Evolutionary conservation across 2,113 vertebrate species (phyloP).

Genomic region (Tetraodon nigroviridis): DNA sequence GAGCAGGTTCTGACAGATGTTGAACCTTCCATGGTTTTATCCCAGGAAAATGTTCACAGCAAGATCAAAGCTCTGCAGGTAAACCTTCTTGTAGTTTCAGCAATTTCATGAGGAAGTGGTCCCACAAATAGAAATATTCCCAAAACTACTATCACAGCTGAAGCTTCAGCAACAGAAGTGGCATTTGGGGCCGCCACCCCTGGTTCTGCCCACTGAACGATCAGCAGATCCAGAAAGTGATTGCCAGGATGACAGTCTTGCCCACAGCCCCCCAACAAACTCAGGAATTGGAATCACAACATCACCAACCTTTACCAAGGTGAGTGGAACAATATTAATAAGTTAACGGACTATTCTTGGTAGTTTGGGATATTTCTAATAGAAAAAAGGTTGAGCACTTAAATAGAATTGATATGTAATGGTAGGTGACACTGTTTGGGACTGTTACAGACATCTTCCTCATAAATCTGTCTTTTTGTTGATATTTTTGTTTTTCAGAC

Average conservation of each 20-base stretch:
- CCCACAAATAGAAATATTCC: neutral
- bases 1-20: slow-evolving; percentile 74
- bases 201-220: slow-evolving; percentile 69
- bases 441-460: no score
- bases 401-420: no score
- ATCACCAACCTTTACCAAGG: slow-evolving; percentile 68
- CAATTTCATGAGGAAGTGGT: neutral
- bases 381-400: no score
- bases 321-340: slow-evolving; percentile 26
- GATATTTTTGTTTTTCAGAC: slow-evolving; percentile 56
- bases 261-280: slow-evolving; percentile 76
- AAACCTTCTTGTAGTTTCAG: neutral
- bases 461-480: no score
- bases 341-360: no score
- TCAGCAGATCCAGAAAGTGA: slow-evolving; percentile 74
- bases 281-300: slow-evolving; percentile 61
- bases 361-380: no score
- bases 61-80: slow-evolving; percentile 91
- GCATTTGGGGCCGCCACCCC: slow-evolving; percentile 80
- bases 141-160: slow-evolving; percentile 64
- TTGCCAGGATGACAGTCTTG: slow-evolving; percentile 79
- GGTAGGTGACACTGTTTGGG: no score
- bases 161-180: slow-evolving; percentile 87
- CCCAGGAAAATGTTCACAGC: slow-evolving; percentile 87
- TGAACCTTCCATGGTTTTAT: slow-evolving; percentile 80